A percentile compares a stretch with the other conserved stretches of the same genome.
These are phyloP conservation scores for Leptocoma aspasia DNA, from an alignment of 2,113 vertebrate species.

Conservation along the genomic window DNA sequence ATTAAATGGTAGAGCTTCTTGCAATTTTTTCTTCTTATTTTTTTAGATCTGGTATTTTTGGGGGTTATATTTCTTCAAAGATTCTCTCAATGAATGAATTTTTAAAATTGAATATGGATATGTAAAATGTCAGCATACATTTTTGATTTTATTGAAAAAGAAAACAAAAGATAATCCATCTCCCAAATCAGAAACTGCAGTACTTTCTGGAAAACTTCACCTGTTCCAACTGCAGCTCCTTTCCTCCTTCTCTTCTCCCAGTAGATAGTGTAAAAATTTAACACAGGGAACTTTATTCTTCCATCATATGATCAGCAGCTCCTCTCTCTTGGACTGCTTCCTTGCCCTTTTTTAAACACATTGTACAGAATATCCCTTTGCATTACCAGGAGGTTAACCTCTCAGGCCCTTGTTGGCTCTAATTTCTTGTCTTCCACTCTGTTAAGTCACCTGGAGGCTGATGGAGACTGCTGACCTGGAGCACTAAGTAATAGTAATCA, in stretches of 20 bases:
- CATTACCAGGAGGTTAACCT: not conserved
- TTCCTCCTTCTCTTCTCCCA: not conserved
- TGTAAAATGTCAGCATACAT: rapidly evolving
- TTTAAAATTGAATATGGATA: not conserved
- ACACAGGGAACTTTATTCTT: not conserved
- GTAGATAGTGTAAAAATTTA: rapidly evolving
- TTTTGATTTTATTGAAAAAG: not conserved
- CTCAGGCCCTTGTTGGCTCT: not conserved
- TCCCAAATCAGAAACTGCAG: not conserved
- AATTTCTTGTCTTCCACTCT: not conserved
- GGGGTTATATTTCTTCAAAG: not conserved
- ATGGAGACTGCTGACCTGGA: not conserved
- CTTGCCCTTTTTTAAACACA: not conserved
- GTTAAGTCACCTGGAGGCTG: not conserved
- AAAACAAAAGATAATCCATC: not conserved
- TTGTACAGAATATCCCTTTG: not conserved
- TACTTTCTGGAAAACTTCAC: not conserved
- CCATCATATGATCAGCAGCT: not conserved
- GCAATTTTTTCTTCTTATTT: not conserved
- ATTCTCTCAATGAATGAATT: not conserved
- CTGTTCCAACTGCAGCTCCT: not conserved
- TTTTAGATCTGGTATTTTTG: not conserved
- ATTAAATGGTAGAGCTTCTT: not conserved
- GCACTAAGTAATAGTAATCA: not conserved
- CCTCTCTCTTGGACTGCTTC: not conserved